phyloP scores from a whole-genome alignment of 92 coral and sea anemone genomes.

The Epizoanthus scotinus region DNA sequence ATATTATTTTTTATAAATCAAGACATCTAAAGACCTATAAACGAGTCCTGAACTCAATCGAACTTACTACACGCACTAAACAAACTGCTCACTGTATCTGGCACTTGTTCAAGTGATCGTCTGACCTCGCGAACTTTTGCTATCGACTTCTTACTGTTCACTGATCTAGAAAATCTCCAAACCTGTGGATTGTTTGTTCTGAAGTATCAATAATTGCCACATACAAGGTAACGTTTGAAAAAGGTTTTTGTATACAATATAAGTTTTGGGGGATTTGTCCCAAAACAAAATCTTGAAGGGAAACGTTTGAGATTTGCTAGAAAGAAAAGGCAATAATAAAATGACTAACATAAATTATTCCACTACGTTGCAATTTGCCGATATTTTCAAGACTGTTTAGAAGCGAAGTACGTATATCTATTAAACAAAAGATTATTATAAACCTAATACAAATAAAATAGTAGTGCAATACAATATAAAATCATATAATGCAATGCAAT shows the following conservation, averaged over 20 bases:
- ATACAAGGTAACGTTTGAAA: neutral
- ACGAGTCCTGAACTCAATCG: neutral
- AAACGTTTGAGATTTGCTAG: too few species aligned
- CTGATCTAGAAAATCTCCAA: conserved; percentile 10
- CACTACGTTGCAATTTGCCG: too few species aligned
- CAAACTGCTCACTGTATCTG: neutral
- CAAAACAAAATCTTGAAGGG: too few species aligned
- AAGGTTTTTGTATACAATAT: neutral
- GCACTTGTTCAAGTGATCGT: neutral
- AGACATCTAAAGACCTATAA: neutral
- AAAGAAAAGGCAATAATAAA: too few species aligned
- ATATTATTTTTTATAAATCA: neutral
- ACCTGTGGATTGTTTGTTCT: neutral
- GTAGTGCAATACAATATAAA: too few species aligned
- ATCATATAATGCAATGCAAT: too few species aligned
- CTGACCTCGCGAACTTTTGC: neutral
- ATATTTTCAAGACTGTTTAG: too few species aligned
- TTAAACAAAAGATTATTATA: too few species aligned
- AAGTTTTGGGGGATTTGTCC: too few species aligned
- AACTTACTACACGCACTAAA: neutral
- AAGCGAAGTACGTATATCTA: too few species aligned
- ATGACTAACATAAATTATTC: too few species aligned
- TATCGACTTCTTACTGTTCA: neutral
- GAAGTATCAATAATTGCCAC: neutral
- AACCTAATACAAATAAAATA: too few species aligned